phyloP scores from a whole-genome alignment of 2,888 invertebrate genomes.

The Drosophila pseudotakahashii region DNA sequence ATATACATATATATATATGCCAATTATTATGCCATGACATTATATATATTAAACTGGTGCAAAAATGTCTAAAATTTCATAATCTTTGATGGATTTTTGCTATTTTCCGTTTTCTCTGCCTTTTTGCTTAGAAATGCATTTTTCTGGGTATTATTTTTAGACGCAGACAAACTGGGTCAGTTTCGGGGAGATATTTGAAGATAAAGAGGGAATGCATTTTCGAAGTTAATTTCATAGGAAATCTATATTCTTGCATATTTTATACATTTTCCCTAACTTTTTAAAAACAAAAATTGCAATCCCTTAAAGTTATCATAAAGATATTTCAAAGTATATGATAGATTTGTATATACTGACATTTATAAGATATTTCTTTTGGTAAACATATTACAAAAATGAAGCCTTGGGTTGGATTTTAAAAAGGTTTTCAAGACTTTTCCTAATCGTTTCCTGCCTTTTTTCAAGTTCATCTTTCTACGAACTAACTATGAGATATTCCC shows the following conservation, averaged over 20 bases:
- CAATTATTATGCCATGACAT: constrained; percentile 13
- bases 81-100: background rate
- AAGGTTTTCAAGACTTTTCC: background rate
- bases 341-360: background rate
- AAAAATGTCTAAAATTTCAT: constrained; percentile 5
- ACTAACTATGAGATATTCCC: background rate
- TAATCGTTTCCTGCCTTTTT: background rate
- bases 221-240: background rate
- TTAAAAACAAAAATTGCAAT: background rate
- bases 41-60: background rate
- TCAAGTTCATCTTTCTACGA: constrained; percentile 1
- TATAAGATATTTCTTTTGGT: too few relatives aligned
- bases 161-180: constrained; percentile 25
- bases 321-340: background rate
- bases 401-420: background rate
- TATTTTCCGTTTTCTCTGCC: constrained; percentile 2
- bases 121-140: constrained; percentile 13
- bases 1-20: constrained; percentile 3
- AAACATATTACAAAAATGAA: background rate
- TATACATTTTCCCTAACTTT: background rate
- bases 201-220: background rate
- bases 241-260: background rate
- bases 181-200: constrained; percentile 1
- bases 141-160: constrained; percentile 22
- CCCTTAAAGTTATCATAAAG: background rate